Evolutionary conservation across 2,113 vertebrate genomes (phyloP), one percentile per base, ranked within the genome.

Genomic region (Cygnus atratus): DNA sequence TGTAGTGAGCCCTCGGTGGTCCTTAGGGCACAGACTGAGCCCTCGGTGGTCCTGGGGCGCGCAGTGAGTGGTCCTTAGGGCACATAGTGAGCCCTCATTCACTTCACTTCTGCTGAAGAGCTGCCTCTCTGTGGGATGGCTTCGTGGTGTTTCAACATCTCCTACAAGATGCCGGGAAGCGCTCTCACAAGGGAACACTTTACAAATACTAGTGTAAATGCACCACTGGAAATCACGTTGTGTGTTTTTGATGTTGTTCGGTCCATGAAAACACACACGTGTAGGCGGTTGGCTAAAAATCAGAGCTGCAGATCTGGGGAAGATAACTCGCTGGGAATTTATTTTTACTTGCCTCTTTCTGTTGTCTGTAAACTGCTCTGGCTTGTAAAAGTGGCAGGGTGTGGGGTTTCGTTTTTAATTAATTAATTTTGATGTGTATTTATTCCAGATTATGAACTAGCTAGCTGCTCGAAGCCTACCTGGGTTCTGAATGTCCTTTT

Each of bases 71-170:
- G 44, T 46, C 43, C 43, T 17, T 44, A 16, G 43, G 43, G 37
- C 21, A 2, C 0, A 5, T 52, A 14, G 11, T 13, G 10, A 14
- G n/a, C 3, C 1, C 37, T 55, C 14, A 16, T 3, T 5, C 29
- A 4, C 33, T 35, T 72, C 66, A 9, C 18, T 4, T 55, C 26
- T 84, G 31, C 46, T 6, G 29, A 35, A 44, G 78, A 33, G 0
- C 15, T 41, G 24, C n/a, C 52, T 52, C 5, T 67, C 77, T 25
- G 3, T 20, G 62, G 57, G 28, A 22, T 86, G 65, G 22, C n/a
- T 25, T 74, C 71, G 10, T 7, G 11, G 28, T 52, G 37, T 33
- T 78, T 62, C 16, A 24, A 25, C 5, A 8, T 70, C 14, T 67
- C 52, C 17, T 24, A 0, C 74, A 44, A 61, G 76, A 28, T 82